Evolutionary conservation across 2,113 vertebrate genomes (phyloP).

Genomic region (Saccopteryx bilineata): DNA sequence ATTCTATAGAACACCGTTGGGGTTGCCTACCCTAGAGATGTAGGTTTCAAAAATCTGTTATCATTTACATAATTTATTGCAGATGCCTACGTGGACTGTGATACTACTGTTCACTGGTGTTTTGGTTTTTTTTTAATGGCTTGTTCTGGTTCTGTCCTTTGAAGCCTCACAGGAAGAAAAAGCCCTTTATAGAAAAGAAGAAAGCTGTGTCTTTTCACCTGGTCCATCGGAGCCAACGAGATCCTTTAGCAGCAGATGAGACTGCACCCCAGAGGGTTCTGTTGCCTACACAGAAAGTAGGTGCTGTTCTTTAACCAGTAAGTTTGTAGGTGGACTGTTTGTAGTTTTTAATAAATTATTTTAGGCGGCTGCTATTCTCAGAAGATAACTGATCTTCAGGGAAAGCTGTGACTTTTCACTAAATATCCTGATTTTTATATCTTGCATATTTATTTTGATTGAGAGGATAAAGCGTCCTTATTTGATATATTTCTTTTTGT

Average conservation of each 20-base stretch:
- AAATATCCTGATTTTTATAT: neutral
- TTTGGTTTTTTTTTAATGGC: neutral
- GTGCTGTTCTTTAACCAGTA: neutral
- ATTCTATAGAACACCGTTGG: neutral
- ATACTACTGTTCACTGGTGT: too few relatives aligned
- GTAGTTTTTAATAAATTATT: neutral
- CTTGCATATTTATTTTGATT: neutral
- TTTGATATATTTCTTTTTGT: neutral
- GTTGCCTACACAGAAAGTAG: constrained; percentile 90
- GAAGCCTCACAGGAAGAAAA: constrained; percentile 97
- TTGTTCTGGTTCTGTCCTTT: constrained; percentile 67
- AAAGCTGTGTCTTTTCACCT: constrained; percentile 97
- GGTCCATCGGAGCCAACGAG: constrained; percentile 97
- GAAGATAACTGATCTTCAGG: neutral
- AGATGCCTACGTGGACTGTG: neutral
- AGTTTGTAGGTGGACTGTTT: neutral
- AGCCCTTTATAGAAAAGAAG: constrained; percentile 98
- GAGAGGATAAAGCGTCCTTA: neutral
- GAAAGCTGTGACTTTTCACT: neutral
- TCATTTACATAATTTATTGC: neutral
- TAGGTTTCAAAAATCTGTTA: neutral
- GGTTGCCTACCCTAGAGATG: neutral
- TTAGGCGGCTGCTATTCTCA: neutral
- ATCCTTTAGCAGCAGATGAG: constrained; percentile 96
- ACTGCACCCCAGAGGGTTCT: constrained; percentile 97